Base-by-base conservation (phyloP, 1,140 invertebrate species). In the Drosophila kurseongensis region DNA sequence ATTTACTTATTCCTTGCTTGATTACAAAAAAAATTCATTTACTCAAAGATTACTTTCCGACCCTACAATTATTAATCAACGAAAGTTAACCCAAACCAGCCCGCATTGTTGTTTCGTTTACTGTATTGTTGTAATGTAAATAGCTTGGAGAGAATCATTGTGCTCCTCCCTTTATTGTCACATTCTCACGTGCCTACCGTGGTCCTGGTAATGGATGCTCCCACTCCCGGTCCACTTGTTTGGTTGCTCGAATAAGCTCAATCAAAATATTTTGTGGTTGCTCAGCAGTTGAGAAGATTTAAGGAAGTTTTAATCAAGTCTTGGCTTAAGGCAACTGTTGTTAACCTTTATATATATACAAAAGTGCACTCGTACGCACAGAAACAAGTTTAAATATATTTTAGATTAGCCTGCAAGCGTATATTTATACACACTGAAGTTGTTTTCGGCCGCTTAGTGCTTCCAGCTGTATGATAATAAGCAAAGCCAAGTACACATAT, bases 201-300 rank as follows among this genome's bases (percentile, higher is more conserved):
- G 72, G 54, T 54, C 40, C 63, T 57, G 38, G n/a, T 23, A 44
- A 32, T 27, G 10, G 35, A 12, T 9, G 4, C 9, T 32, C n/a
- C 59, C n/a, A 18, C 9, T 38, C 32, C 44, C 42, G 51, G n/a
- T 14, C 42, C 51, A 50, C 44, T 41, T 66, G 47, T 75, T 84
- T 62, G 65, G 73, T 85, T 85, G 81, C 83, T 78, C 84, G 84
- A 88, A 88, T 83, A 83, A 83, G 83, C 84, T 89, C 78, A 88
- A 76, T 69, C 50, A 71, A 32, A 78, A 55, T 58, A 75, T 36
- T 51, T 44, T 41, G 40, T 41, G 57, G 44, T 73, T 73, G 57
- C 23, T 23, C 58, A 66, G 13, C 63, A 66, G 63, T 62, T 69
- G 66, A 14, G 9, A 14, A 14, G 41, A 29, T 38, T 66, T 61